Conservation (phyloP, 2,888 invertebrate species). For the Acanthosepion esculentum region DNA sequence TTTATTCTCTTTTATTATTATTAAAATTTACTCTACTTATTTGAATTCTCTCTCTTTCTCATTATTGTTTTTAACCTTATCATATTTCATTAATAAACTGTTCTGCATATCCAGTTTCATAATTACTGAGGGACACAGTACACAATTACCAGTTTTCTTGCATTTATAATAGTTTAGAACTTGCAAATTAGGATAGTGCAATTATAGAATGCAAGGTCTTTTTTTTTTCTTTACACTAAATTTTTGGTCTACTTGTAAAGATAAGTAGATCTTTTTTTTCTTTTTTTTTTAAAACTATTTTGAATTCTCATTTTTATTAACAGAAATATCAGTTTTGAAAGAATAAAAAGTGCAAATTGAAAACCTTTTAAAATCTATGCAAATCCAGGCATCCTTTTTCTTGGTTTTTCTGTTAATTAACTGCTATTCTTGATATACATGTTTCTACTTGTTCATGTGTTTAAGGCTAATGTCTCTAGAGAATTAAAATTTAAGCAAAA, state of each 20-base stretch:
- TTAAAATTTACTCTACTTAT: background rate
- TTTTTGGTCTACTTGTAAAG: background rate
- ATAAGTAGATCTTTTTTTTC: too few species aligned
- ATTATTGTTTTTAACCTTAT: background rate
- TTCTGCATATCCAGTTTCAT: background rate
- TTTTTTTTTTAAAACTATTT: too few species aligned
- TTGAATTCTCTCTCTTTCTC: background rate
- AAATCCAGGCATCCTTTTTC: too few species aligned
- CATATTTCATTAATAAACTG: background rate
- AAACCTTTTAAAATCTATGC: too few species aligned
- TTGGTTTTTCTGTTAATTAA: too few species aligned
- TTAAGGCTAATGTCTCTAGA: too few species aligned
- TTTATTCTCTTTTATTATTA: background rate
- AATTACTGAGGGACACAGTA: background rate
- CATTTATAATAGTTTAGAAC: background rate
- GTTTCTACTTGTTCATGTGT: too few species aligned
- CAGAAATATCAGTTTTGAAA: too few species aligned
- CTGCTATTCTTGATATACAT: too few species aligned
- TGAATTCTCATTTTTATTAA: too few species aligned
- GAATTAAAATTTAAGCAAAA: too few species aligned
- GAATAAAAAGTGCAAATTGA: too few species aligned
- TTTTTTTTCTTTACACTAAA: background rate
- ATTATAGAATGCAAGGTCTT: background rate
- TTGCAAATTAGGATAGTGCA: background rate
- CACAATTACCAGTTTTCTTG: background rate